Base-by-base conservation (phyloP, 2,797 vertebrate species). In the Eospalax fontanierii region DNA sequence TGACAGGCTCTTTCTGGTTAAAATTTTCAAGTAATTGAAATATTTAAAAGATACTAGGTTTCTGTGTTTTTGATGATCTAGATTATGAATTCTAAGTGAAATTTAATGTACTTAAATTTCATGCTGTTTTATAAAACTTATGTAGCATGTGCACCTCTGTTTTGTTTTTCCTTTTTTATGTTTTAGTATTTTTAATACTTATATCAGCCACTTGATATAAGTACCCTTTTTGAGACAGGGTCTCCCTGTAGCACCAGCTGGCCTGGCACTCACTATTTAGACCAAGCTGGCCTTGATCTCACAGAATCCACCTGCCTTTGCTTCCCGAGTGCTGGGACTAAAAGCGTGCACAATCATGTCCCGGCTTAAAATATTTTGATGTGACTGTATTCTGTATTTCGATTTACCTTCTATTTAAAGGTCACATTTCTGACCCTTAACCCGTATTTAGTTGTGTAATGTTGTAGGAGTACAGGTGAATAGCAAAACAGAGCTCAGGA, bases 81-180 rank as follows among this genome's bases (percentile, higher is more conserved):
- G 86, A 54, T 86, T 90, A 43, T 61, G 82, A 83, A 57, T 92
- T 94, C 40, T 76, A 54, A 93, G 79, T 90, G 28, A n/a, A 88
- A 90, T 95, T 91, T 93, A 54, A 89, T 89, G 91, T 90, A 78
- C 73, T 87, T n/a, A 89, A 83, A 26, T 75, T 90, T 84, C 30
- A 57, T 91, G 28, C 68, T 93, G 9, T 91, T 91, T 79, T 76
- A 50, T 11, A 95, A 92, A 93, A 93, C 33, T 40, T 81, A 81
- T 3, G 50, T 40, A 63, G 24, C 57, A 33, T 12, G 33, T 82
- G 68, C 83, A 22, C 18, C 15, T 3, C 21, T 91, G 33, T 21
- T 61, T 40, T 71, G 33, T 63, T 65, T 59, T 82, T 61, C 5
- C 46, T 70, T 75, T 66, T 66, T 61, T 73, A 14, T 50, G 63